Conservation (phyloP, 2,797 vertebrate genomes). For the Sphenodon punctatus region DNA sequence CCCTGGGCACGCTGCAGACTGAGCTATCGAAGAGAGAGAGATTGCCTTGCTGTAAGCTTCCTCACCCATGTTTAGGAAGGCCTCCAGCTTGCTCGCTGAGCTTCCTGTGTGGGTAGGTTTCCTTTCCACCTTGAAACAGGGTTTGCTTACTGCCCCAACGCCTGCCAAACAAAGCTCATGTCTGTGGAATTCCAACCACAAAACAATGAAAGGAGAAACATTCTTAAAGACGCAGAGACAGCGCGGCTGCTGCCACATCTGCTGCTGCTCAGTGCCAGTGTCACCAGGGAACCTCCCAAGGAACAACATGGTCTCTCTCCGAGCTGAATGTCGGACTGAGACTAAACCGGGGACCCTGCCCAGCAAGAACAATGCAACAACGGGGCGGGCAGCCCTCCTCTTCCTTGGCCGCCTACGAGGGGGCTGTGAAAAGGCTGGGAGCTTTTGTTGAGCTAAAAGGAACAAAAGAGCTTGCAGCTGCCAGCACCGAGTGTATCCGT, state of each 20-base stretch:
- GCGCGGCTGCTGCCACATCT: accelerated
- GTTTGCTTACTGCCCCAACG: neutral
- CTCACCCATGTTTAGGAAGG: neutral
- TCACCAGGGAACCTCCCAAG: neutral
- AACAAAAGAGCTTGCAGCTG: neutral
- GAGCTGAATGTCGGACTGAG: neutral
- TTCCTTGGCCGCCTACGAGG: neutral
- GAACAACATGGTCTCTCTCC: neutral
- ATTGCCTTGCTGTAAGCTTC: accelerated
- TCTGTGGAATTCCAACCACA: accelerated
- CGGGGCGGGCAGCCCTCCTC: neutral
- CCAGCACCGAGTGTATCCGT: neutral
- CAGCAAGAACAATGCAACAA: neutral
- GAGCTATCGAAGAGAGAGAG: neutral
- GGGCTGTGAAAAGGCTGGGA: neutral
- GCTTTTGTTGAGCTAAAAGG: neutral
- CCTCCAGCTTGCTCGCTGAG: neutral
- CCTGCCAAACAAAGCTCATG: neutral
- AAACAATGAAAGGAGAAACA: neutral
- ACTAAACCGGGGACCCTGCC: neutral
- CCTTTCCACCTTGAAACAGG: neutral
- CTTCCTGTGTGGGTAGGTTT: accelerated
- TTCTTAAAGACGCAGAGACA: neutral
- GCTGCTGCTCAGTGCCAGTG: neutral
- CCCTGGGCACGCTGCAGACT: neutral